Percentiles rank a stretch among this genome's conserved stretches.
phyloP scores from a whole-genome alignment of 1,140 invertebrate species.

The Galendromus occidentalis region DNA sequence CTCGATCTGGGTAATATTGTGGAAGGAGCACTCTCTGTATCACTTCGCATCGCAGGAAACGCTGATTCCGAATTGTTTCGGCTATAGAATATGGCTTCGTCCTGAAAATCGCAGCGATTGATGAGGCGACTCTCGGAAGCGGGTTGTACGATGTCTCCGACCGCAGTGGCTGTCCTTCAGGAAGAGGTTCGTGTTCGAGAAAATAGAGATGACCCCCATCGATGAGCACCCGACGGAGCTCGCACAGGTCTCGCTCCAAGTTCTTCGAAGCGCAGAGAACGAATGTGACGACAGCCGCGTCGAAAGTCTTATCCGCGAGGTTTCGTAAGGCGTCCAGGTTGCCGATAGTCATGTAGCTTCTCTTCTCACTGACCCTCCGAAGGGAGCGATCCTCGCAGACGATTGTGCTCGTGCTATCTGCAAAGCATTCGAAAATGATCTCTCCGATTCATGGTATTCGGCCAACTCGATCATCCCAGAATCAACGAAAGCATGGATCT shows the following conservation, averaged over 20 bases:
- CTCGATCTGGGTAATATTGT: neutral
- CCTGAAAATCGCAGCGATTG: neutral
- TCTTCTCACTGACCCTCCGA: neutral
- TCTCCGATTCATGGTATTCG: too few species aligned
- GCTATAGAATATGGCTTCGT: neutral
- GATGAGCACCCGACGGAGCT: neutral
- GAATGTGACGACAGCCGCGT: neutral
- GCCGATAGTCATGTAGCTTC: neutral
- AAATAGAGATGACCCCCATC: neutral
- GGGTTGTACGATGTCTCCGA: neutral
- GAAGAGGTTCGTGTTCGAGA: neutral
- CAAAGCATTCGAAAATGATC: neutral
- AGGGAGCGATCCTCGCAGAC: constrained; percentile 6
- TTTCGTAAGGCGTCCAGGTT: neutral
- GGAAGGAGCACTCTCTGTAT: neutral
- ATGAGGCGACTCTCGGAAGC: neutral
- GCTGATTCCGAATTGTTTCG: neutral
- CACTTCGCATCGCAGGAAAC: neutral
- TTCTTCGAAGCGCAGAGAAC: neutral
- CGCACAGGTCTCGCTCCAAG: neutral
- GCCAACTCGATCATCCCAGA: too few species aligned
- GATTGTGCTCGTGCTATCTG: constrained; percentile 1
- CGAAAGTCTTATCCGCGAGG: neutral
- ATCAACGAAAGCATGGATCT: too few species aligned
- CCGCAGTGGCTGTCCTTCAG: neutral